Base-by-base conservation (phyloP, 37 sponge, comb jelly and placozoan genomes). In the Eunapius fragilis region DNA sequence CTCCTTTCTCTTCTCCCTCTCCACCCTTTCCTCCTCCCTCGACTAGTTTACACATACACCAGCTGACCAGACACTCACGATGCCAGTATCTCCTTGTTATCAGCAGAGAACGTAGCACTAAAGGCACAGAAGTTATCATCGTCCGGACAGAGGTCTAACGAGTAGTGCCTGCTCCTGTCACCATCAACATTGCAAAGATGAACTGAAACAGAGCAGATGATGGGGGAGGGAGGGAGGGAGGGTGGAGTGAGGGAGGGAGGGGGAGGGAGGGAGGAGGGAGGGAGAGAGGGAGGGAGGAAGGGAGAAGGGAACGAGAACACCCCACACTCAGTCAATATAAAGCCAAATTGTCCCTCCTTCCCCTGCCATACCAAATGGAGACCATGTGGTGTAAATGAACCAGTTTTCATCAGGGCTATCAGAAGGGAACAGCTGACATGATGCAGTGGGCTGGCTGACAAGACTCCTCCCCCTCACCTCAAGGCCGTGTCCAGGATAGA, bases 361-460 rank as follows among this genome's bases (percentile, higher is more conserved):
- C n/a, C 23, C 38, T 5, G 14, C 58, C 91, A 69, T 87, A 94
- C 92, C 32, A 27, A 26, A 81, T 72, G 86, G 87, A 30, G 87
- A 90, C 96, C 96, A 96, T 17, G 92, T 96, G 68, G 90, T 87
- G 80, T 96, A 96, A 23, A 73, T 71, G 24, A 96, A 83, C 76
- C 84, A 85, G 78, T 75, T 37, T 31, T 92, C 83, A 88, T 94
- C 95, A 37, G 83, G 95, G 74, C 95, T 94, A 68, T 4, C 78
- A 68, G 50, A 0, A 19, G 0, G 68, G 23, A 49, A 28, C 9
- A 75, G 7, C 3, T 68, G 25, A 32, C 41, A 71, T n/a, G n/a
- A n/a, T n/a, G n/a, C n/a, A n/a, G n/a, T n/a, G n/a, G n/a, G n/a
- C n/a, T n/a, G n/a, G n/a, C n/a, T n/a, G n/a, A n/a, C n/a, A n/a